Percentiles rank a stretch among this genome's conserved stretches.
These are phyloP conservation scores for Apamea epomidion DNA, from an alignment of 2,888 invertebrate genomes.

Conservation along the genomic window DNA sequence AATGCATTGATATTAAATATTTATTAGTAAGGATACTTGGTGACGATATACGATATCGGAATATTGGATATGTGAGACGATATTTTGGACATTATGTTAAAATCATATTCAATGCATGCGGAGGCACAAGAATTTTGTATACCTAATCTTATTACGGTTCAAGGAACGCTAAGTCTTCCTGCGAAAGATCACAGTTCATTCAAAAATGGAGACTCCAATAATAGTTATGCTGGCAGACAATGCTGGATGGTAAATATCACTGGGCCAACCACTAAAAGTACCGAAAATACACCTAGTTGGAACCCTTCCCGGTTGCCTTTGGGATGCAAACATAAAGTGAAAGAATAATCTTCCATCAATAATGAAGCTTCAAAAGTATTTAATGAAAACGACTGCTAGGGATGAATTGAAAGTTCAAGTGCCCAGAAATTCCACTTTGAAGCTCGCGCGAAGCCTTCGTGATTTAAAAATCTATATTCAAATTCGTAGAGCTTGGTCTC, in stretches of 20 bases:
- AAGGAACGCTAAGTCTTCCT: constrained; percentile 27
- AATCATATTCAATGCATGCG: background rate
- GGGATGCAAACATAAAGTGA: background rate
- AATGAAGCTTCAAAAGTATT: constrained; percentile 16
- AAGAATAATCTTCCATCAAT: constrained; percentile 20
- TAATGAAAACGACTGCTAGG: constrained; percentile 23
- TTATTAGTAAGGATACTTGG: constrained; percentile 13
- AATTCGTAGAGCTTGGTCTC: constrained; percentile 9
- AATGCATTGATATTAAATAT: constrained; percentile 38
- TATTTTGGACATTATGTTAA: constrained; percentile 9
- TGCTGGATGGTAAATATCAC: constrained; percentile 84
- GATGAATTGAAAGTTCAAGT: constrained; percentile 36
- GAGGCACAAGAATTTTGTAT: background rate
- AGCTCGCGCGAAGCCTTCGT: constrained; percentile 21
- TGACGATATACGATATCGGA: constrained; percentile 15
- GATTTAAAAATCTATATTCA: constrained; percentile 26
- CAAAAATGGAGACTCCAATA: constrained; percentile 79
- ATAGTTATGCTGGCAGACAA: constrained; percentile 84
- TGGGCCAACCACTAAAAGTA: constrained; percentile 80
- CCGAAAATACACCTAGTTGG: constrained; percentile 69
- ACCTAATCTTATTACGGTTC: constrained; percentile 13
- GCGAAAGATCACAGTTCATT: constrained; percentile 81
- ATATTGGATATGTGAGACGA: constrained; percentile 16
- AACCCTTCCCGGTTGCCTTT: constrained; percentile 6
- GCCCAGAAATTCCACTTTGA: constrained; percentile 27